Percentiles rank a stretch among this genome's conserved stretches.
Conservation (phyloP, 64 coral and sea anemone genomes). For the Stichodactyla helianthus region DNA sequence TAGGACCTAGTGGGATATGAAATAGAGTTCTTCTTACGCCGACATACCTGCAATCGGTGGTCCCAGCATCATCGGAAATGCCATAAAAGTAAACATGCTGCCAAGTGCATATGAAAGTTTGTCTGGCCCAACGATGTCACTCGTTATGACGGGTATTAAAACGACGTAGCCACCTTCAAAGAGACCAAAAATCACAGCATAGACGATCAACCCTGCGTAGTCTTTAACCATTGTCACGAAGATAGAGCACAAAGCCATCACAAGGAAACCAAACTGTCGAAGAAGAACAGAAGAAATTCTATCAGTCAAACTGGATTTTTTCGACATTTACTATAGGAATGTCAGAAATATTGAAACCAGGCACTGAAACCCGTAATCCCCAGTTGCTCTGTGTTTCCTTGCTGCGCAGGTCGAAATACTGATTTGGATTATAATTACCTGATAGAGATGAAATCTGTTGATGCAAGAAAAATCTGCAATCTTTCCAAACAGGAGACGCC, state of each 20-base stretch:
- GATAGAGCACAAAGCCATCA: conserved; percentile 68
- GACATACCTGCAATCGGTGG: conserved; percentile 78
- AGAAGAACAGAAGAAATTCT: not conserved
- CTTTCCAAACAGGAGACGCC: conserved; percentile 84
- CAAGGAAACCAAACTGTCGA: conserved; percentile 30
- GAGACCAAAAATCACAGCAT: conserved; percentile 68
- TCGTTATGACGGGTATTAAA: conserved; percentile 76
- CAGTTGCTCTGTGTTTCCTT: too few species aligned
- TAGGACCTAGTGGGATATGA: not conserved
- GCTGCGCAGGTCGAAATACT: too few species aligned
- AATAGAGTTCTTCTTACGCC: not conserved
- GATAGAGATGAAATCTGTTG: conserved; percentile 73
- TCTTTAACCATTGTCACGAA: conserved; percentile 59
- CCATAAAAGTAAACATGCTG: conserved; percentile 79
- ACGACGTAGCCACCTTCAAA: conserved; percentile 81
- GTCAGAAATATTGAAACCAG: too few species aligned
- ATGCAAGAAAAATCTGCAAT: conserved; percentile 69
- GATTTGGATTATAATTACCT: conserved; percentile 8
- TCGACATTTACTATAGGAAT: too few species aligned
- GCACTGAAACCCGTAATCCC: too few species aligned
- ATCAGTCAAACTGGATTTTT: too few species aligned
- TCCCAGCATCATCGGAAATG: conserved; percentile 89
- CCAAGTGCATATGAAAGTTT: conserved; percentile 89
- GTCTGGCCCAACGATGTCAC: conserved; percentile 69
- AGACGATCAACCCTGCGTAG: conserved; percentile 61